These are phyloP conservation scores for Pipistrellus pygmaeus DNA, from an alignment of 2,797 vertebrate genomes.

Conservation along the genomic window DNA sequence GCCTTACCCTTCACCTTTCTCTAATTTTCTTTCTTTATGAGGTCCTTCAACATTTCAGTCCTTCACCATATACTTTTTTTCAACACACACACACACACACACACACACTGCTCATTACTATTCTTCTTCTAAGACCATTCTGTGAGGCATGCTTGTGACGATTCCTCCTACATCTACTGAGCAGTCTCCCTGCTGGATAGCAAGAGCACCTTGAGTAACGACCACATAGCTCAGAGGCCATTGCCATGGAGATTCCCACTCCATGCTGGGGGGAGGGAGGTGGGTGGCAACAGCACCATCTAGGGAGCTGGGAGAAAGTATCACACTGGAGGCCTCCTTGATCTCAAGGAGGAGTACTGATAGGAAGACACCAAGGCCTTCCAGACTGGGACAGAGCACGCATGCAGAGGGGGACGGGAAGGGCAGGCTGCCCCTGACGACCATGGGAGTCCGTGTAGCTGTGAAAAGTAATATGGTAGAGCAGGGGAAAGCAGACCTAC, in stretches of 20 bases:
- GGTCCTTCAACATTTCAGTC: not conserved
- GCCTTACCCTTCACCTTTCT: not conserved
- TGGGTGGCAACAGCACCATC: rapidly evolving
- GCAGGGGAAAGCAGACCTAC: rapidly evolving
- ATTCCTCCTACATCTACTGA: not conserved
- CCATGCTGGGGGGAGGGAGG: too few species aligned
- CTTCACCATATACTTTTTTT: not conserved
- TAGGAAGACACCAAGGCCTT: rapidly evolving
- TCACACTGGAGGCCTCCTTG: rapidly evolving
- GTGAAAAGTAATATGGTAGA: too few species aligned
- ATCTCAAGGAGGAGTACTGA: not conserved
- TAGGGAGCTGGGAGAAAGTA: not conserved
- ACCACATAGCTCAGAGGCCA: not conserved
- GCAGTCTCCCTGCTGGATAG: not conserved
- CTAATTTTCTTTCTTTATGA: not conserved
- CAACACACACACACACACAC: not conserved
- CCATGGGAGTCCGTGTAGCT: not conserved
- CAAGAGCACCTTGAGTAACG: not conserved
- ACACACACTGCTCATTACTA: not conserved
- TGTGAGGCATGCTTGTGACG: not conserved
- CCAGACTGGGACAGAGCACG: not conserved
- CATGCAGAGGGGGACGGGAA: rapidly evolving
- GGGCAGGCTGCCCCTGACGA: too few species aligned
- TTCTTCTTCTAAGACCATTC: not conserved
- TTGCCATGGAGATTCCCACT: not conserved